These are phyloP conservation scores for Gallinago nigripennis DNA, from an alignment of 2,797 vertebrate species.

Conservation along the genomic window DNA sequence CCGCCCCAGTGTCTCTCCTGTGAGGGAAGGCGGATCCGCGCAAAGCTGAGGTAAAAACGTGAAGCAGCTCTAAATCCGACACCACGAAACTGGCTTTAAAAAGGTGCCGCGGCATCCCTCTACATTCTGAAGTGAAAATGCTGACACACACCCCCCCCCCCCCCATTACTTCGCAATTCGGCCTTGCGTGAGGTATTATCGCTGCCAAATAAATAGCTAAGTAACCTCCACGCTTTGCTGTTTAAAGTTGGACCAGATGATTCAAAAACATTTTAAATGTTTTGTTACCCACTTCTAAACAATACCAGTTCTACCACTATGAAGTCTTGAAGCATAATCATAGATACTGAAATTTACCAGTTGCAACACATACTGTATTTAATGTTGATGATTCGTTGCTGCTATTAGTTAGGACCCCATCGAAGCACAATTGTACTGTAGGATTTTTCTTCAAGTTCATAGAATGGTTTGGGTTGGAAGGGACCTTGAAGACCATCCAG, in stretches of 20 bases:
- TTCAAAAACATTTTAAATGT: not conserved
- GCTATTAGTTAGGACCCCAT: not conserved
- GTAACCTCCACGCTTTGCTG: not conserved
- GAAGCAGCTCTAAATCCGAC: not conserved
- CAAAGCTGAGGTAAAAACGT: not conserved
- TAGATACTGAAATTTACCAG: no score
- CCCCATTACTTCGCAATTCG: not conserved
- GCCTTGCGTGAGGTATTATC: rapidly evolving
- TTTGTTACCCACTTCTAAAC: not conserved
- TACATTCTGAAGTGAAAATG: not conserved
- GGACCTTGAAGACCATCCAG: not conserved
- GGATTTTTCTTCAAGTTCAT: not conserved
- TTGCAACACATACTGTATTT: not conserved
- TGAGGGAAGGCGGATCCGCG: not conserved
- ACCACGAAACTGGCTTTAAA: not conserved
- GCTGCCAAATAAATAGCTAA: not conserved
- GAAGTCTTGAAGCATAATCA: no score
- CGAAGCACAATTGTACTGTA: not conserved
- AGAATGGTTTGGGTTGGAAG: not conserved
- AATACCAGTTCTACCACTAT: not conserved
- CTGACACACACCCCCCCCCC: not conserved
- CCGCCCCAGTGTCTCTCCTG: not conserved
- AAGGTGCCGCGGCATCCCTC: not conserved
- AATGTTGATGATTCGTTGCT: not conserved
- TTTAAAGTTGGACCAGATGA: not conserved